Conservation (phyloP, 2,797 vertebrate genomes). For the Antennarius maculatus region DNA sequence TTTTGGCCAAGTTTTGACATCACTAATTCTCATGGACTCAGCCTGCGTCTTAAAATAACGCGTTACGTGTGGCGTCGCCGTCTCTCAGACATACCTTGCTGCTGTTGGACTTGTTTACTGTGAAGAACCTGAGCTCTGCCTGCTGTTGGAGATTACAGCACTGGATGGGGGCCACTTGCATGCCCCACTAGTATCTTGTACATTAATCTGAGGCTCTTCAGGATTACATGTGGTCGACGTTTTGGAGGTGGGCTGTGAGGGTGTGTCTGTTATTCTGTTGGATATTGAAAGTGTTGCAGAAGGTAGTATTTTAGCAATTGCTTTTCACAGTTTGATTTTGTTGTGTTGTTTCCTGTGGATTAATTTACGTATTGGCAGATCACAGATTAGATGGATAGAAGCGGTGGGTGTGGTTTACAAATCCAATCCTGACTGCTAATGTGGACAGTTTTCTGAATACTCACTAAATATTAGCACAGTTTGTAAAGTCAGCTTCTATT, state of each 20-base stretch:
- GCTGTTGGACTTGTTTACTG: constrained; percentile 58
- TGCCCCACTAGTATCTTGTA: constrained; percentile 31
- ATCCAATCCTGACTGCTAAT: constrained; percentile 14
- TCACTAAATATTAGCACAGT: too few species aligned
- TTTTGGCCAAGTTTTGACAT: constrained; percentile 61
- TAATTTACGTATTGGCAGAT: constrained; percentile 34
- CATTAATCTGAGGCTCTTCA: constrained; percentile 30
- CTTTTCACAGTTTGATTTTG: constrained; percentile 8
- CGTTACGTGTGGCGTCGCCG: constrained; percentile 45
- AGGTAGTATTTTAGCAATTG: neutral
- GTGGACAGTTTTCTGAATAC: constrained; percentile 19
- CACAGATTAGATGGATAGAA: constrained; percentile 46
- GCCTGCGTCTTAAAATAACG: constrained; percentile 62
- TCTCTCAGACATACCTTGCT: constrained; percentile 58
- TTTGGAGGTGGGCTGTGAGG: constrained; percentile 1
- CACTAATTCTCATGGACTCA: constrained; percentile 41
- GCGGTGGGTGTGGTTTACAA: constrained; percentile 35
- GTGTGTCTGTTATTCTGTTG: neutral
- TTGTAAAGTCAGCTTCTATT: neutral
- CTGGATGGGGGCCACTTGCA: constrained; percentile 25
- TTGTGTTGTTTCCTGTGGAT: neutral
- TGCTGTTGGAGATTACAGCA: constrained; percentile 43
- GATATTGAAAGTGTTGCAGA: neutral
- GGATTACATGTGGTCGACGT: constrained; percentile 4
- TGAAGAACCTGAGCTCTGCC: constrained; percentile 44